These are phyloP conservation scores for Bursaphelenchus okinawaensis DNA, from an alignment of 2,888 invertebrate genomes.

Conservation along the genomic window DNA sequence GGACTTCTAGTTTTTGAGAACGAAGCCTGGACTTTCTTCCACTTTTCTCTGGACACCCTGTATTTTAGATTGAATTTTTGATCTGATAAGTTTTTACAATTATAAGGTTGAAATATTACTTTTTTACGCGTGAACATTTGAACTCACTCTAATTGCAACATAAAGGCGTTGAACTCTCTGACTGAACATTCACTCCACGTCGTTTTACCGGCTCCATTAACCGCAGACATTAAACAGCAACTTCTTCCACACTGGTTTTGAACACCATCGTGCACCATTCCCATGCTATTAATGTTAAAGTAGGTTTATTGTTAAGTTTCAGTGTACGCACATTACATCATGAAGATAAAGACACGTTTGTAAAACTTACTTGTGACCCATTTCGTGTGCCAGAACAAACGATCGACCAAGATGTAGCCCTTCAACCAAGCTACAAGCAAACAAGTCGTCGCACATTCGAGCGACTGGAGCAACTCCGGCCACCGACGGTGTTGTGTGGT, in stretches of 20 bases:
- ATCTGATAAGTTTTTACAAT: no score
- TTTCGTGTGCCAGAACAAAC: constrained; percentile 57
- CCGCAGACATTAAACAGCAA: constrained; percentile 57
- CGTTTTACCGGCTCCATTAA: constrained; percentile 58
- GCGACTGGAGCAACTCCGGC: constrained; percentile 58
- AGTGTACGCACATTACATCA: background rate
- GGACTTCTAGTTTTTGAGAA: no score
- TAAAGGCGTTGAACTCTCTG: constrained; percentile 55
- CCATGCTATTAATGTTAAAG: constrained; percentile 57
- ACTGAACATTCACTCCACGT: constrained; percentile 56
- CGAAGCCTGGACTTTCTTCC: no score
- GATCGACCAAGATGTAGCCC: constrained; percentile 56
- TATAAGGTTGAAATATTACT: no score
- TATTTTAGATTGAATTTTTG: no score
- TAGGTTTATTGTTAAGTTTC: background rate
- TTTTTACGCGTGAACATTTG: background rate
- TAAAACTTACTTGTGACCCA: constrained; percentile 56
- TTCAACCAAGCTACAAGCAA: constrained; percentile 56
- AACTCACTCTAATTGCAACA: constrained; percentile 52
- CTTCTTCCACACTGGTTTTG: constrained; percentile 54
- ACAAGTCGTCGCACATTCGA: constrained; percentile 56
- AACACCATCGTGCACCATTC: constrained; percentile 58
- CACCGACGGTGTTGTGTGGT: constrained; percentile 56
- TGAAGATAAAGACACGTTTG: background rate
- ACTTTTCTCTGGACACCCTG: no score